Evolutionary conservation across 2,113 vertebrate species (phyloP), one percentile per base, ranked within the genome.

Genomic region (Rattus norvegicus): DNA sequence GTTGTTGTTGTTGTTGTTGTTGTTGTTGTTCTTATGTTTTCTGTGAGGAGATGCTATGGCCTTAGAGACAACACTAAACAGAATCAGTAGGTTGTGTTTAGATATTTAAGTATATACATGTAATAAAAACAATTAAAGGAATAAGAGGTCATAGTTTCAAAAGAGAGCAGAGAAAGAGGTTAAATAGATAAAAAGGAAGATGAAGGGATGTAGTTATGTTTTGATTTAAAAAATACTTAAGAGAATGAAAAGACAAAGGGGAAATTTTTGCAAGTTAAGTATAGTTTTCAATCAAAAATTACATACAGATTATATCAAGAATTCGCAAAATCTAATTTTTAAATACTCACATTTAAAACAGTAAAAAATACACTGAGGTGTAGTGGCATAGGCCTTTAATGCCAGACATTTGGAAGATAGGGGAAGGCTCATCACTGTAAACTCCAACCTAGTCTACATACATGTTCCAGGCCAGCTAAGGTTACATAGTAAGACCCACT

Each of bases 181-280:
- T 75, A 43, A 75, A 43, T 75, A 43, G 39, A 43, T 43, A 26
- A 75, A 4, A 75, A 26, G 30, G 17, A 77, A 47, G 22, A 26
- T 39, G 22, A 43, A 43, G 39, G 39, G n/a, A 75, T 75, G 72
- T 39, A 75, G 43, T 72, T 43, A 43, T 75, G 24, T n/a, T 75
- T 43, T 75, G 16, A 54, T 77, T 77, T 30, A 43, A 73, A 61
- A 77, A 96, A 54, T 26, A 84, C 13, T n/a, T 86, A 96, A 89
- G 33, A 93, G 28, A 86, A 79, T 81, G 11, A 72, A 83, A 91
- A 93, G 17, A 76, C 5, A 65, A 77, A 30, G n/a, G 56, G 24
- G 95, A 63, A 85, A 89, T 92, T 80, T 70, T 84, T 95, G 33
- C 28, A 56, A 96, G 86, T 43, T 81, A 79, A 88, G 52, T 73